Conservation (phyloP, 1,140 invertebrate genomes). For the Trichoplusia ni region DNA sequence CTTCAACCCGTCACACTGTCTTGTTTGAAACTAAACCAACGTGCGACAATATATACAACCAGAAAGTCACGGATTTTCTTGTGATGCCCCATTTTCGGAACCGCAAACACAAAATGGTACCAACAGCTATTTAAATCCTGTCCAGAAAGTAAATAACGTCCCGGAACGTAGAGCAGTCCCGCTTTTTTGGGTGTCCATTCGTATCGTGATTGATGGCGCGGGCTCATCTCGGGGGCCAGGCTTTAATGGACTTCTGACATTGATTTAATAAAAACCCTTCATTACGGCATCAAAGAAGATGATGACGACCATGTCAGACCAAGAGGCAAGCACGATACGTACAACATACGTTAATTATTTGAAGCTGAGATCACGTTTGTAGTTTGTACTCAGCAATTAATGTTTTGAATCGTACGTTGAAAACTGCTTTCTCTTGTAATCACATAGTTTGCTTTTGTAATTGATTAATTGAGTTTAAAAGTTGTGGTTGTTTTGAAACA, state of each 20-base stretch:
- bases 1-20: conserved; percentile 15
- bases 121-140: conserved; percentile 41
- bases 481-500: background rate
- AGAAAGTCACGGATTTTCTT: conserved; percentile 17
- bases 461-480: conserved; percentile 28
- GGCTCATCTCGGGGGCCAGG: conserved; percentile 51
- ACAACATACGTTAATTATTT: conserved; percentile 52
- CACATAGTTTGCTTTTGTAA: conserved; percentile 30
- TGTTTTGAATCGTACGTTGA: conserved; percentile 28
- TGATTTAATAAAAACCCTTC: conserved; percentile 80
- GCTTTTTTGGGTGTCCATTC: conserved; percentile 58
- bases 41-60: conserved; percentile 16
- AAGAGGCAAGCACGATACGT: conserved; percentile 43
- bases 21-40: conserved; percentile 25
- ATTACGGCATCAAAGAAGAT: conserved; percentile 68
- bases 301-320: conserved; percentile 42
- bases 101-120: conserved; percentile 33
- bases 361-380: conserved; percentile 33
- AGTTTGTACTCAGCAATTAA: conserved; percentile 40
- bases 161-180: conserved; percentile 38
- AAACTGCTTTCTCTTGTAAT: conserved; percentile 40
- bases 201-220: conserved; percentile 73
- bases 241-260: conserved; percentile 77
- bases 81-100: background rate
- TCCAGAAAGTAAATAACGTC: conserved; percentile 43